Base-by-base conservation (phyloP, 2,888 invertebrate genomes). In the Conus canariensis region DNA sequence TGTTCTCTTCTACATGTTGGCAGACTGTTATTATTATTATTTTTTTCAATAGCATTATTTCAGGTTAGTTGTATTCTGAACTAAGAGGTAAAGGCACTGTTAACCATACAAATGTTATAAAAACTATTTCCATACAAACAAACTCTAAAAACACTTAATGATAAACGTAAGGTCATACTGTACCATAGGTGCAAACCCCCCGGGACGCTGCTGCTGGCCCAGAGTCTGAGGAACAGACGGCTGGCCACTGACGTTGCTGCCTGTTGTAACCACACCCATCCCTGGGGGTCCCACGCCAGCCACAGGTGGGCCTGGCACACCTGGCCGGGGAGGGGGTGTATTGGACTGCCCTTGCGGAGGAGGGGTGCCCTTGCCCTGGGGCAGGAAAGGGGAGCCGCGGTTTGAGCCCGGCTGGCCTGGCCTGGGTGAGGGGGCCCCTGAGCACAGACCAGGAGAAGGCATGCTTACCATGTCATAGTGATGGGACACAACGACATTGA, bases 381-480 rank as follows among this genome's bases (percentile, higher is more conserved):
- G 10, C 59, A 14, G 58, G 60, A 74, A 88, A n/a, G 70, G 25
- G 86, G 89, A 22, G 56, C n/a, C 45, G 2, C 67, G 5, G 45
- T 45, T 64, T 0, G 30, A 87, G 25, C 70, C 87, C 85, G 67
- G 16, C 70, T 85, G 88, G 64, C 77, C 64, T 70, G 87, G 91
- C 14, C 14, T 85, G 60, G 92, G 92, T 45, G 93, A 94, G 12
- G 93, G 90, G 14, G 93, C 92, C 25, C 92, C 94, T 94, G 92
- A 45, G 19, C 93, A 91, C 16, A 64, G 12, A 64, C 10, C 16
- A 56, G 56, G 45, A 85, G 25, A 10, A 8, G 19, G 74, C 16
- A 9, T 25, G 74, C 10, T 64, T 64, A 64, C 64, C 16, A 16
- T 64, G 3, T 64, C 16, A 64, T 2, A 64, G 64, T 64, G 64